A percentile compares a stretch with the other conserved stretches of the same genome.
phyloP scores from a whole-genome alignment of 2,797 vertebrate species.

The Darevskia mixta region DNA sequence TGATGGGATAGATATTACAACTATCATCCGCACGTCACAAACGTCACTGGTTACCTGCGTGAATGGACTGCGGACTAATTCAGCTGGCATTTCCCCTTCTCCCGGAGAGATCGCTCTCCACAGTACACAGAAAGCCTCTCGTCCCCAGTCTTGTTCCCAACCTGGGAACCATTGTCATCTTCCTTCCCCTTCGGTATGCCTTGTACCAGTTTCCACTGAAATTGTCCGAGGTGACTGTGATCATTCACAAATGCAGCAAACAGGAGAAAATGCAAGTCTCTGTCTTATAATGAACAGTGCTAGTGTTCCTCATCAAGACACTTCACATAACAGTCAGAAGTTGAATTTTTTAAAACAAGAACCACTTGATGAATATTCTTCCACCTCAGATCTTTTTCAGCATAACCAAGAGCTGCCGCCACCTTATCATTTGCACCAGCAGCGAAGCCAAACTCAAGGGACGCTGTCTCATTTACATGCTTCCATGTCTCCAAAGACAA shows the following conservation, averaged over 20 bases:
- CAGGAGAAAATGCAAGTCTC: slow-evolving; percentile 80
- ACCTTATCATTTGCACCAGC: slow-evolving; percentile 92
- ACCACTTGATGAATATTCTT: slow-evolving; percentile 90
- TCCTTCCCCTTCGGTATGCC: slow-evolving; percentile 86
- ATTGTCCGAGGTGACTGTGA: slow-evolving; percentile 84
- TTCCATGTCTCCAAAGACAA: slow-evolving; percentile 80
- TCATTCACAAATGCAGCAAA: slow-evolving; percentile 84
- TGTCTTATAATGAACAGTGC: slow-evolving; percentile 83
- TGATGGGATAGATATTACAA: slow-evolving; percentile 86
- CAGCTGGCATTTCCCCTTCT: slow-evolving; percentile 81
- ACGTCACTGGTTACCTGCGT: slow-evolving; percentile 89
- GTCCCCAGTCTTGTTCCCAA: slow-evolving; percentile 77
- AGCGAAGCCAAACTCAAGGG: slow-evolving; percentile 79
- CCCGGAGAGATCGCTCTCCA: slow-evolving; percentile 76
- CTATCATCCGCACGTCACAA: slow-evolving; percentile 90
- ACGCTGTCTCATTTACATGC: slow-evolving; percentile 80
- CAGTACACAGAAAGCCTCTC: slow-evolving; percentile 78
- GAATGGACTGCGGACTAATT: slow-evolving; percentile 87
- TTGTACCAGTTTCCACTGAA: slow-evolving; percentile 83
- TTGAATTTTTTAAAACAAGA: slow-evolving; percentile 92
- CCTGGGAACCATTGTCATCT: slow-evolving; percentile 84
- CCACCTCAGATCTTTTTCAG: slow-evolving; percentile 84
- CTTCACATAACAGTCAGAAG: slow-evolving; percentile 82
- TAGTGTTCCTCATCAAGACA: slow-evolving; percentile 76
- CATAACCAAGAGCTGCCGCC: slow-evolving; percentile 91